Evolutionary conservation across 2,113 vertebrate species (phyloP).

Genomic region (Hiodon alosoides): DNA sequence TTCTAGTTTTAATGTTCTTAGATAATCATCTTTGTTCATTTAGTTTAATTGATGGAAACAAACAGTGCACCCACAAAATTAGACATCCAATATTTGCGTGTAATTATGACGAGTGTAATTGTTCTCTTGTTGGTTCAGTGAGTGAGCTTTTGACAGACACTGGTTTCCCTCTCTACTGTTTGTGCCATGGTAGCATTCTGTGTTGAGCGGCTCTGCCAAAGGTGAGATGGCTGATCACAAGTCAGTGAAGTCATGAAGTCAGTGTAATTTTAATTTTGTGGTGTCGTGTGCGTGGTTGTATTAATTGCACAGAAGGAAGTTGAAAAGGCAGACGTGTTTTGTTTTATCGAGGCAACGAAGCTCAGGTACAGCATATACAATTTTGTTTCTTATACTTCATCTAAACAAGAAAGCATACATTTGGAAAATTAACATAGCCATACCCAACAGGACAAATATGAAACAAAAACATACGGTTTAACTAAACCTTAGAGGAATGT

Average conservation of each 20-base stretch:
- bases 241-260: neutral
- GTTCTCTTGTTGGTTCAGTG: too few species aligned
- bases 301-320: slow-evolving; percentile 6
- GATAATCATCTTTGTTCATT: too few species aligned
- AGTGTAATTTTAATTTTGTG: neutral
- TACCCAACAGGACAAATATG: neutral
- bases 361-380: neutral
- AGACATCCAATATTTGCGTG: too few species aligned
- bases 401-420: slow-evolving; percentile 2
- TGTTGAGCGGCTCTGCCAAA: too few species aligned
- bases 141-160: too few species aligned
- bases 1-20: too few species aligned
- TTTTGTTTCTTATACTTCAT: neutral
- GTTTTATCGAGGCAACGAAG: neutral
- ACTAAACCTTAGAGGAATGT: neutral
- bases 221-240: too few species aligned
- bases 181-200: too few species aligned
- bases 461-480: neutral
- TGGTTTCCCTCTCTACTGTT: too few species aligned
- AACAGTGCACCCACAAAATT: too few species aligned
- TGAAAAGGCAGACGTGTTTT: neutral
- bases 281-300: neutral
- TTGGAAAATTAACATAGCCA: neutral
- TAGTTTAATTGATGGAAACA: too few species aligned
- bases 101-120: too few species aligned